Evolutionary conservation across 2,113 vertebrate species (phyloP), one percentile per base, ranked within the genome.

Genomic region (Steatornis caripensis): DNA sequence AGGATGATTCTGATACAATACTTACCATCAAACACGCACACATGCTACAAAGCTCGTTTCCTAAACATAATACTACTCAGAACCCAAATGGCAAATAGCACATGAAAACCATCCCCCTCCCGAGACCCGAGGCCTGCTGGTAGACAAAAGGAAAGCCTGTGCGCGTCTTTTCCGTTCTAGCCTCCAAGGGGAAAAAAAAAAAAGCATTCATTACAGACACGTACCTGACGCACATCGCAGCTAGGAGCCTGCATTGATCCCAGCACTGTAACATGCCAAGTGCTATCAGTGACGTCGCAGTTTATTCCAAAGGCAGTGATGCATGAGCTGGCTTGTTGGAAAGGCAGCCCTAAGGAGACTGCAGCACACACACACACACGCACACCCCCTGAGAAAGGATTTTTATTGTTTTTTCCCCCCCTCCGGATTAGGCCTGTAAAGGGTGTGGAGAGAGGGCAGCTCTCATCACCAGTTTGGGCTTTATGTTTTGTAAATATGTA

Each of bases 211-310:
- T 60, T 6, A 10, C 19, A 90, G 57, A 60, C 93, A 97, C 96
- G 17, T 96, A 98, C 97, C 98, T 98, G 98, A 93, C 84, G 95
- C 94, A 97, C 96, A 96, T 92, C 79, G 58, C 94, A 96, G 95
- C 86, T 49, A 97, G 96, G 90, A 98, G 95, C 86, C 82, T 22
- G 91, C 97, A 97, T 15, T 82, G 93, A 49, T 97, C 83, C 96
- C 98, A 98, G 94, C 96, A 95, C 36, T 90, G 96, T 27, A 94
- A 96, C 98, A 97, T 97, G 97, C 96, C 96, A 80, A 83, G 93
- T 34, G 93, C 96, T 60, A 29, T 8, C 68, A 30, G 76, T 87
- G 97, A 95, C 22, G 75, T 17, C 53, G 87, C 95, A 5, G 55
- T 8, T 79, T n/a, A 45, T 54, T 75, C 72, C n/a, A 49, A 45